Percentiles rank a stretch among this genome's conserved stretches.
phyloP scores from a whole-genome alignment of 35 echinoderm and acorn worm genomes.

The Hemicentrotus pulcherrimus region DNA sequence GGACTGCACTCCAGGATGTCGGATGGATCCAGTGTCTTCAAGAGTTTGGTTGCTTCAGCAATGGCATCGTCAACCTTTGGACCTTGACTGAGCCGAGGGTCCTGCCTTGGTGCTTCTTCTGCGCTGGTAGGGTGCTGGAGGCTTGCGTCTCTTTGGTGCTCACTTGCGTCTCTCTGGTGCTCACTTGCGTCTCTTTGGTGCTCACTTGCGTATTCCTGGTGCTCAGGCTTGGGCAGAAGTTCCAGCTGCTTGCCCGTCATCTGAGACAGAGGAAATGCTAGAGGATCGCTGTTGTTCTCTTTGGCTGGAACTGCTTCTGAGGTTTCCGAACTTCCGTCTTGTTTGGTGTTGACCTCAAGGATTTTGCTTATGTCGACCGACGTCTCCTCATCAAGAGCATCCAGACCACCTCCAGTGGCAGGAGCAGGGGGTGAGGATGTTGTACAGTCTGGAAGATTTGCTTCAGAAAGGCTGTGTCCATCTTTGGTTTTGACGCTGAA shows the following conservation, averaged over 20 bases:
- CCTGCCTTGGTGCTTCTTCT: background rate
- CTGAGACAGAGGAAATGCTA: constrained; percentile 27
- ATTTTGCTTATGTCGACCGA: constrained; percentile 14
- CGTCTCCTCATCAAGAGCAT: background rate
- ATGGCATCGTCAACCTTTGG: background rate
- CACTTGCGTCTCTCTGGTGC: background rate
- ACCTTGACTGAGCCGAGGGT: too few species aligned
- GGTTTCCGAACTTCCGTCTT: background rate
- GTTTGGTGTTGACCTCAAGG: constrained; percentile 6
- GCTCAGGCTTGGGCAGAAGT: background rate
- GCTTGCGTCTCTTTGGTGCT: background rate
- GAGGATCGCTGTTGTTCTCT: constrained; percentile 8
- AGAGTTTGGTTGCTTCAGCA: background rate
- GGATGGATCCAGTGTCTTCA: background rate
- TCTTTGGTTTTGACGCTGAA: constrained; percentile 45
- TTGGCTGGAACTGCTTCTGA: background rate
- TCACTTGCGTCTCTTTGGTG: background rate
- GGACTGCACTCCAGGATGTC: constrained; percentile 2
- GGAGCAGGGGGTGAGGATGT: background rate
- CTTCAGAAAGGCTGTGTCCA: background rate
- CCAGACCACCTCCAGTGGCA: background rate
- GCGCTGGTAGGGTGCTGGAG: background rate
- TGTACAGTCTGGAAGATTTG: background rate
- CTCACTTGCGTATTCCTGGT: background rate
- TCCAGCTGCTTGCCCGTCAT: constrained; percentile 44